phyloP scores from a whole-genome alignment of 2,888 invertebrate species.

The Lasioglossum zephyrum region DNA sequence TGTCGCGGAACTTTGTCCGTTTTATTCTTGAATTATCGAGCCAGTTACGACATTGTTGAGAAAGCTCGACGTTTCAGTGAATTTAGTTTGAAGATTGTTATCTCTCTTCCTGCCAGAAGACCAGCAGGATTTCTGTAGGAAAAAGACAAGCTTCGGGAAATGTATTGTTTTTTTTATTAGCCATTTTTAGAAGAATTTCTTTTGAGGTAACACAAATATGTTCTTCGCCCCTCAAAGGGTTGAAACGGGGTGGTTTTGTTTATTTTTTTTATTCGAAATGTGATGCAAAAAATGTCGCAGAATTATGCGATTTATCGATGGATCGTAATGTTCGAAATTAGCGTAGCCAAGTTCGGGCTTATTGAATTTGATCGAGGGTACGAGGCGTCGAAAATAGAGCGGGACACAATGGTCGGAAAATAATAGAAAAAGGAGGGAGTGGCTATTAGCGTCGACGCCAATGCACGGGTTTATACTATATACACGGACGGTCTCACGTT shows the following conservation, averaged over 20 bases:
- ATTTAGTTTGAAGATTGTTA: neutral
- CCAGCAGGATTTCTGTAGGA: neutral
- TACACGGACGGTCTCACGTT: constrained; percentile 24
- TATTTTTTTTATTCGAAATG: too few relatives aligned
- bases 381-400: neutral
- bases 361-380: neutral
- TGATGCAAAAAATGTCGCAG: neutral
- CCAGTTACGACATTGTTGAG: neutral
- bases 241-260: neutral
- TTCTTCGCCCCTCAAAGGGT: neutral
- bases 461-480: constrained; percentile 43
- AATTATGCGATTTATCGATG: neutral
- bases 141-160: neutral
- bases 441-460: constrained; percentile 26
- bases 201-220: neutral
- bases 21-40: too few relatives aligned
- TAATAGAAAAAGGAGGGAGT: constrained; percentile 10
- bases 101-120: neutral
- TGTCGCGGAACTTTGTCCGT: constrained; percentile 36
- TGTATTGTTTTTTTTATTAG: neutral
- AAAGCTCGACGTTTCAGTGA: neutral
- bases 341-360: neutral
- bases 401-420: constrained; percentile 1
- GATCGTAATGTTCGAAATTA: neutral
- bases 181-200: neutral